These are phyloP conservation scores for Parazoanthus darwini DNA, from an alignment of 92 coral and sea anemone genomes.

Conservation along the genomic window DNA sequence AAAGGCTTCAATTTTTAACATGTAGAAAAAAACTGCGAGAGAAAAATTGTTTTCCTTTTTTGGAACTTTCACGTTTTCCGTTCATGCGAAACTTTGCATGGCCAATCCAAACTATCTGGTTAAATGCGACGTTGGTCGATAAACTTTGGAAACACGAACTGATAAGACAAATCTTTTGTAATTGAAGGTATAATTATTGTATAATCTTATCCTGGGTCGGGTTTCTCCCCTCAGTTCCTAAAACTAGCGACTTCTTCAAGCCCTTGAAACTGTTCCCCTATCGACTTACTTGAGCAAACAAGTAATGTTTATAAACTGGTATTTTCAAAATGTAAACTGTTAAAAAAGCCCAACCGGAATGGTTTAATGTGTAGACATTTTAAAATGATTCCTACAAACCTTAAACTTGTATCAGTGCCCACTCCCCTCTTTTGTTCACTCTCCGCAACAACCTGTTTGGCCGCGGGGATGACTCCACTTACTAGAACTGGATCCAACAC, in stretches of 20 bases:
- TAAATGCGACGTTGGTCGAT: no score
- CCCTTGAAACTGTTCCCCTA: background rate
- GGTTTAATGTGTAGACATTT: background rate
- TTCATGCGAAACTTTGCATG: no score
- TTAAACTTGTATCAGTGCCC: conserved; percentile 79
- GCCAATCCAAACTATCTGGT: no score
- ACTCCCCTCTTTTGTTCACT: conserved; percentile 92
- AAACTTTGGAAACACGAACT: no score
- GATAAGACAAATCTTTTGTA: no score
- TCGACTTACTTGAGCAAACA: background rate
- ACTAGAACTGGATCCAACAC: conserved; percentile 78
- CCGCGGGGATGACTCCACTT: conserved; percentile 65
- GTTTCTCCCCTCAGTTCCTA: background rate
- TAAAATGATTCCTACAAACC: conserved; percentile 41
- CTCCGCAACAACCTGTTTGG: conserved; percentile 76
- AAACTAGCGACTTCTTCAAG: background rate
- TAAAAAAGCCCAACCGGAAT: no score
- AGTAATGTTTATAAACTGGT: background rate
- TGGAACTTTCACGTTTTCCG: no score
- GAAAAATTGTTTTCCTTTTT: no score
- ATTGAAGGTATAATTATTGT: no score
- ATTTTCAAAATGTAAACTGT: no score
- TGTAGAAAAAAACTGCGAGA: no score
- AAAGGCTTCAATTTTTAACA: no score
- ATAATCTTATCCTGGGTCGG: background rate